Evolutionary conservation across 2,797 vertebrate genomes (phyloP).

Genomic region (Euthynnus affinis): DNA sequence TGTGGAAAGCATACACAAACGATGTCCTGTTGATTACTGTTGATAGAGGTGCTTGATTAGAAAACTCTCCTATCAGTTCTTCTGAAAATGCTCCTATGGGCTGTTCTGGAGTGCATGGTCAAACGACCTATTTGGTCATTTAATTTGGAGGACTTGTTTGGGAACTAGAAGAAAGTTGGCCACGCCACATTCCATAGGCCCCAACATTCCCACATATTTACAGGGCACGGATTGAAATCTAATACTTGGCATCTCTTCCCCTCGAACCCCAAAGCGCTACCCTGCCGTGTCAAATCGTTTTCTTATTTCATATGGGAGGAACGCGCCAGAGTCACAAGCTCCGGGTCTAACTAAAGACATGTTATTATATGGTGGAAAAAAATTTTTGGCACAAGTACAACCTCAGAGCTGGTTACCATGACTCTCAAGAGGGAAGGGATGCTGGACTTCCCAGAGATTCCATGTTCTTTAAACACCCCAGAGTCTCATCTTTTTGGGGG

Average conservation of each 20-base stretch:
- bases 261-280: constrained; percentile 56
- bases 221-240: constrained; percentile 73
- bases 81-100: no score
- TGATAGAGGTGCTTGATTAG: no score
- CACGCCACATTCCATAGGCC: constrained; percentile 69
- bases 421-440: constrained; percentile 51
- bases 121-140: no score
- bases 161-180: constrained; percentile 70
- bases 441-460: constrained; percentile 55
- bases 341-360: constrained; percentile 61
- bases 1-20: no score
- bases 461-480: constrained; percentile 34
- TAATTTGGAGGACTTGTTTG: not conserved
- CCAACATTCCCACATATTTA: constrained; percentile 77
- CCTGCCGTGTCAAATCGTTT: constrained; percentile 65
- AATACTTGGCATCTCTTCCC: constrained; percentile 69
- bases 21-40: no score
- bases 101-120: no score
- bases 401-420: constrained; percentile 32
- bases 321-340: constrained; percentile 60
- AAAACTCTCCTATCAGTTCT: no score
- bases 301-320: constrained; percentile 66
- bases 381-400: constrained; percentile 22
- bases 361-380: constrained; percentile 56
- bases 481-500: constrained; percentile 21